Evolutionary conservation across 2,113 vertebrate genomes (phyloP).

Genomic region (Lagenorhynchus albirostris): DNA sequence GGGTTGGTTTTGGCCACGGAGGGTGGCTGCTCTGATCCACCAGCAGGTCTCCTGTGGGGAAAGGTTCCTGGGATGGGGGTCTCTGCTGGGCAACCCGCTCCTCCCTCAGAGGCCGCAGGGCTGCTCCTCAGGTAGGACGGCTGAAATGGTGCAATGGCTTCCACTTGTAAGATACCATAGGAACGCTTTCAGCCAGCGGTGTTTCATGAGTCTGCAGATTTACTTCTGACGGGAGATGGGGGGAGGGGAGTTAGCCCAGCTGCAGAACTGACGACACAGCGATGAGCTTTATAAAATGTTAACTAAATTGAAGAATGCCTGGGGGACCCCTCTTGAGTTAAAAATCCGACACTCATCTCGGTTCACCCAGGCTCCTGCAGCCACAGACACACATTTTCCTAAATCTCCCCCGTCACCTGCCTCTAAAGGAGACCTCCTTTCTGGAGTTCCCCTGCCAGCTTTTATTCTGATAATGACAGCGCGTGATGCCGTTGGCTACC

Average conservation of each 20-base stretch:
- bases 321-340: background rate
- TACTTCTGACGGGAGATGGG: accelerated
- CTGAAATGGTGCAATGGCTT: background rate
- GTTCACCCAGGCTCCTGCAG: background rate
- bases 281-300: background rate
- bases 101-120: background rate
- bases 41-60: accelerated
- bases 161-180: background rate
- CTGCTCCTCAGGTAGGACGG: background rate
- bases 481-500: background rate
- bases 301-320: background rate
- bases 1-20: background rate
- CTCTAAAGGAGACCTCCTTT: background rate
- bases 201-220: accelerated
- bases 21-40: background rate
- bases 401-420: accelerated
- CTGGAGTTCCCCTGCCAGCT: background rate
- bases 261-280: background rate
- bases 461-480: background rate
- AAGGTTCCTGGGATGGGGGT: too few relatives aligned
- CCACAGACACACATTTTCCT: accelerated
- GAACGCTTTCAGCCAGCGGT: background rate
- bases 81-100: background rate
- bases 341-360: background rate
- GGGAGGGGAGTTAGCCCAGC: accelerated